These are phyloP conservation scores for Anastrepha obliqua DNA, from an alignment of 1,140 invertebrate genomes.

Conservation along the genomic window DNA sequence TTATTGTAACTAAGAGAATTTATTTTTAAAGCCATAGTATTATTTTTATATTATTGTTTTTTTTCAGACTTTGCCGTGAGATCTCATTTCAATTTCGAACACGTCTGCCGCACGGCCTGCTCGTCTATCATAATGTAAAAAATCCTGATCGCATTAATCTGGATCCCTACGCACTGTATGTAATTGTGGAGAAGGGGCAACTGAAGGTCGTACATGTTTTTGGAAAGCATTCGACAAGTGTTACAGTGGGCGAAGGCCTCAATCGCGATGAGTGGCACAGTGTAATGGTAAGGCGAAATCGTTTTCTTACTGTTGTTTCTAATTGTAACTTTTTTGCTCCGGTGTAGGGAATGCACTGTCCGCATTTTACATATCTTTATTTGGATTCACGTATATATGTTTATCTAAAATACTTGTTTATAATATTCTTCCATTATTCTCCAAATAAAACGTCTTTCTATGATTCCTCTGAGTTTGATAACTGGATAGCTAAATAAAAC, in stretches of 20 bases:
- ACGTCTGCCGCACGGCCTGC: constrained; percentile 87
- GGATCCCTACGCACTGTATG: constrained; percentile 89
- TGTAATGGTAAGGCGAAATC: constrained; percentile 78
- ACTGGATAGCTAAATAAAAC: too few relatives aligned
- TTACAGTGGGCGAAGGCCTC: constrained; percentile 90
- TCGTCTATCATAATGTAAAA: constrained; percentile 92
- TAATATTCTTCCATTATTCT: too few relatives aligned
- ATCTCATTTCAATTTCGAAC: constrained; percentile 92
- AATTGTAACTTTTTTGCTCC: too few relatives aligned
- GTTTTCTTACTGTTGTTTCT: too few relatives aligned
- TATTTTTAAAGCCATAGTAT: too few relatives aligned
- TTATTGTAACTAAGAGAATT: too few relatives aligned
- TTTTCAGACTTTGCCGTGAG: constrained; percentile 84
- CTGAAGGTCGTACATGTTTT: constrained; percentile 93
- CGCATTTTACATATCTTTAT: too few relatives aligned
- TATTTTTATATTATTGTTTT: not conserved
- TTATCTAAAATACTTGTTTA: too few relatives aligned
- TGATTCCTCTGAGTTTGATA: too few relatives aligned
- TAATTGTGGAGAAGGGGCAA: constrained; percentile 92
- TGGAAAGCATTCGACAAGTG: constrained; percentile 87
- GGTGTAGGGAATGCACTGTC: too few relatives aligned
- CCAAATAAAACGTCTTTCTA: too few relatives aligned
- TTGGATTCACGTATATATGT: too few relatives aligned
- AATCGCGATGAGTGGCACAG: constrained; percentile 93
- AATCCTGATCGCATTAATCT: constrained; percentile 84